Percentiles rank a stretch among this genome's conserved stretches.
Conservation (phyloP, 1,140 invertebrate genomes). For the Diachasma alloeum region DNA sequence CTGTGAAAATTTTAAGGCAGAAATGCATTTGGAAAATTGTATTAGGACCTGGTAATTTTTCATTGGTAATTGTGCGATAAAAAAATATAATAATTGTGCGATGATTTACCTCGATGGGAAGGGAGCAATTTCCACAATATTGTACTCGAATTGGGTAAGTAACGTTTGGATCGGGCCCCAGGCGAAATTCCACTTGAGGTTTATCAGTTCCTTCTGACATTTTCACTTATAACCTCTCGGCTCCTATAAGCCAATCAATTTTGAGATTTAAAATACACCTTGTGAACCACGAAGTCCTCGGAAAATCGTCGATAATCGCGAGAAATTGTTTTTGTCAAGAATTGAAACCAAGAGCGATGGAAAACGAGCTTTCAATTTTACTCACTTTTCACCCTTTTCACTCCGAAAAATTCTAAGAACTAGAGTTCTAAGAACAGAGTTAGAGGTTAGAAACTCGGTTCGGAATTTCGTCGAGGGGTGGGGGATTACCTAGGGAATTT, state of each 20-base stretch:
- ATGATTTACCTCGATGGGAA: conserved; percentile 82
- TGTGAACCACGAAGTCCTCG: not conserved
- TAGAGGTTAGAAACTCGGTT: too few species aligned
- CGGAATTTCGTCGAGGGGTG: not conserved
- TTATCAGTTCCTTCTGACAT: conserved; percentile 47
- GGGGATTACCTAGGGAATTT: not conserved
- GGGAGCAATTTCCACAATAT: conserved; percentile 95
- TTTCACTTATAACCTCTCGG: conserved; percentile 30
- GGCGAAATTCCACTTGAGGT: conserved; percentile 39
- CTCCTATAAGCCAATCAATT: conserved; percentile 23
- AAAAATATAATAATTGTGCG: too few species aligned
- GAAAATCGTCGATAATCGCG: not conserved
- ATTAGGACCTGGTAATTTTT: too few species aligned
- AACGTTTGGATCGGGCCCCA: conserved; percentile 67
- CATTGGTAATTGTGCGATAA: too few species aligned
- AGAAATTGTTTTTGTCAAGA: not conserved
- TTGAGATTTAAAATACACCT: not conserved
- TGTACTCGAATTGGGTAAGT: conserved; percentile 87
- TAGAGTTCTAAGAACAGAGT: too few species aligned
- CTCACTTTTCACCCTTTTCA: not conserved
- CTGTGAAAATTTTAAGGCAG: too few species aligned
- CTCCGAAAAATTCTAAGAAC: not conserved
- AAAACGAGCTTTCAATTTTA: not conserved
- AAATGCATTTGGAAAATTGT: too few species aligned
- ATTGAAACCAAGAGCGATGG: not conserved